Conservation (phyloP, 2,113 vertebrate genomes). For the Physeter macrocephalus region DNA sequence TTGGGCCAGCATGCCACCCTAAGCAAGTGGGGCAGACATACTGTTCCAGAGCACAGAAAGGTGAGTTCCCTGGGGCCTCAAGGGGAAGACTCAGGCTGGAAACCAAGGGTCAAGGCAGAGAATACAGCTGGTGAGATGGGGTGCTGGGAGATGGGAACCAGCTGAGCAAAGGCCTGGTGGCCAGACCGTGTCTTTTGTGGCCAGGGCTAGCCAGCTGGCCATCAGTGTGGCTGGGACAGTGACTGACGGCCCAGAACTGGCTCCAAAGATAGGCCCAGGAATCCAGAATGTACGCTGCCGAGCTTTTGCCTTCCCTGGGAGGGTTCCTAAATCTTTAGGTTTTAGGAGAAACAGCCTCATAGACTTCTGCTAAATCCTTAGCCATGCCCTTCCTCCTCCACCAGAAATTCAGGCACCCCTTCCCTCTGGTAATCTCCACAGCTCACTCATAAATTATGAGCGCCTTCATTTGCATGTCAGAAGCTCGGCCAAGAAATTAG, state of each 20-base stretch:
- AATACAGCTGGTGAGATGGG: too few species aligned
- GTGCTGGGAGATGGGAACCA: not conserved
- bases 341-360: not conserved
- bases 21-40: not conserved
- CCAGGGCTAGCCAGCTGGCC: not conserved
- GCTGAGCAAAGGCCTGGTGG: not conserved
- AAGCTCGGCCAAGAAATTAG: constrained; percentile 78
- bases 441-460: constrained; percentile 78
- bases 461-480: constrained; percentile 76
- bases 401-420: constrained; percentile 11
- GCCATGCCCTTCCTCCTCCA: not conserved
- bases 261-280: not conserved
- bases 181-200: not conserved
- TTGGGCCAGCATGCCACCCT: not conserved
- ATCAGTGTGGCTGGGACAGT: not conserved
- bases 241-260: not conserved
- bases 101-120: not conserved
- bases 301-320: not conserved
- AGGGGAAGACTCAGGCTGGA: not conserved
- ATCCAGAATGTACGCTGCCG: not conserved
- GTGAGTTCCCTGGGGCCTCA: not conserved
- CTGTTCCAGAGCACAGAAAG: not conserved
- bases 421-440: constrained; percentile 46
- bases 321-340: not conserved
- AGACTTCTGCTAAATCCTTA: constrained; percentile 42